A percentile compares a stretch with the other conserved stretches of the same genome.
phyloP scores from a whole-genome alignment of 1,140 invertebrate genomes.

The Heliconius congener region DNA sequence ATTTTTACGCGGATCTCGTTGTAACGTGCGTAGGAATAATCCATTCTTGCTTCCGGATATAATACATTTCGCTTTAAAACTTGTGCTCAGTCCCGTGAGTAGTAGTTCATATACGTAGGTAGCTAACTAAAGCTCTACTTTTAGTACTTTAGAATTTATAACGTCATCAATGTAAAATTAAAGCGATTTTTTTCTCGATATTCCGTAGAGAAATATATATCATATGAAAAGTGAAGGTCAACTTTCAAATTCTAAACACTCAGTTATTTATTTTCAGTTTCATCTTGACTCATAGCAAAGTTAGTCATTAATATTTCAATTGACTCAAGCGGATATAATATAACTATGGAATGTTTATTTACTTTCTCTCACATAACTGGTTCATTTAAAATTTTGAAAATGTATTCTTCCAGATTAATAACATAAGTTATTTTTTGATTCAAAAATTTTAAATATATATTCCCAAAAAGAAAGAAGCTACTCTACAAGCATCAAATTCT shows the following conservation, averaged over 20 bases:
- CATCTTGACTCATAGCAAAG: constrained; percentile 25
- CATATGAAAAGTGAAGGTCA: neutral
- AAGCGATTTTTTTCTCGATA: neutral
- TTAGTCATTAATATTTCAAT: constrained; percentile 66
- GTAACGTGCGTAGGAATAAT: constrained; percentile 9
- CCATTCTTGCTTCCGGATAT: neutral
- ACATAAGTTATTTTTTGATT: neutral
- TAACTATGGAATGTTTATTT: constrained; percentile 38
- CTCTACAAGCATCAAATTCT: neutral
- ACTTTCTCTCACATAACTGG: constrained; percentile 40
- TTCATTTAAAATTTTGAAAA: neutral
- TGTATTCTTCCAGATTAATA: neutral
- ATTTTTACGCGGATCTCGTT: constrained; percentile 25
- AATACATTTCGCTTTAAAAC: neutral
- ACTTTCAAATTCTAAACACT: neutral
- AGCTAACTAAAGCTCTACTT: neutral
- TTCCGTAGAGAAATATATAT: neutral
- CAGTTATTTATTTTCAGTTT: constrained; percentile 8
- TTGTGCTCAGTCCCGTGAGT: too few relatives aligned
- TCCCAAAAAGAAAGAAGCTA: neutral
- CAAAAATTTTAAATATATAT: neutral
- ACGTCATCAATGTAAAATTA: neutral
- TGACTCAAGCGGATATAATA: constrained; percentile 54
- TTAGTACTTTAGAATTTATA: neutral
- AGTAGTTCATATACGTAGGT: neutral